Percentiles rank a stretch among this genome's conserved stretches.
phyloP scores from a whole-genome alignment of 2,113 vertebrate species.

The Strix aluco region DNA sequence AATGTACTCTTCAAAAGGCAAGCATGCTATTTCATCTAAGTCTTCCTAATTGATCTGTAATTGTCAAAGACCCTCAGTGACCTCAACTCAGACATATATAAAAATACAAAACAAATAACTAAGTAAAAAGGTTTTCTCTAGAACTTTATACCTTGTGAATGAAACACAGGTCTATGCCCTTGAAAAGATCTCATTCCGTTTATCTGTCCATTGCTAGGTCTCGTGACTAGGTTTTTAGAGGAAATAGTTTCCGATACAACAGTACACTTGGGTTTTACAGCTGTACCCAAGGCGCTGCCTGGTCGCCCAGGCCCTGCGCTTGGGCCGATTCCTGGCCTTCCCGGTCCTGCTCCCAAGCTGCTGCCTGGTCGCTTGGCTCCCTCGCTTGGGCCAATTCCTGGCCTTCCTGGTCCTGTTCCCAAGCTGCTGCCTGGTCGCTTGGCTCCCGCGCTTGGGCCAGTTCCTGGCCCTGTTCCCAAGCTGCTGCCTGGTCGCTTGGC shows the following conservation, averaged over 20 bases:
- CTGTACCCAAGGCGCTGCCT: neutral
- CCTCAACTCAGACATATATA: neutral
- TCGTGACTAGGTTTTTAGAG: slow-evolving; percentile 85
- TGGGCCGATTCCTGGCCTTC: slow-evolving; percentile 50
- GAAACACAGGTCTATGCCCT: slow-evolving; percentile 65
- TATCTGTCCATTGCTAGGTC: slow-evolving; percentile 77
- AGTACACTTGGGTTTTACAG: slow-evolving; percentile 85
- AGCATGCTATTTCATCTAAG: neutral
- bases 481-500: slow-evolving; percentile 36
- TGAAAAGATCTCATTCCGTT: slow-evolving; percentile 79
- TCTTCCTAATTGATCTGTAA: neutral
- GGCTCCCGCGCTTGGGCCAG: neutral
- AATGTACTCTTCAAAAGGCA: neutral
- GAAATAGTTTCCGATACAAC: slow-evolving; percentile 97
- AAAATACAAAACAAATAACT: neutral
- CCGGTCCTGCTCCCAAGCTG: slow-evolving; percentile 9
- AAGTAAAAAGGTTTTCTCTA: neutral
- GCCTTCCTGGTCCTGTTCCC: slow-evolving; percentile 43
- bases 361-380: slow-evolving; percentile 49
- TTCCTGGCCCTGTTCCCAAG: slow-evolving; percentile 31
- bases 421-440: slow-evolving; percentile 25
- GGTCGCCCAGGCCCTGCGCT: slow-evolving; percentile 71
- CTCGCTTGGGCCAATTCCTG: neutral
- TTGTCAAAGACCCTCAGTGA: neutral
- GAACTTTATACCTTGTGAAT: slow-evolving; percentile 70